phyloP scores from a whole-genome alignment of 2,797 vertebrate genomes.

The Chaenodraco wilsoni region DNA sequence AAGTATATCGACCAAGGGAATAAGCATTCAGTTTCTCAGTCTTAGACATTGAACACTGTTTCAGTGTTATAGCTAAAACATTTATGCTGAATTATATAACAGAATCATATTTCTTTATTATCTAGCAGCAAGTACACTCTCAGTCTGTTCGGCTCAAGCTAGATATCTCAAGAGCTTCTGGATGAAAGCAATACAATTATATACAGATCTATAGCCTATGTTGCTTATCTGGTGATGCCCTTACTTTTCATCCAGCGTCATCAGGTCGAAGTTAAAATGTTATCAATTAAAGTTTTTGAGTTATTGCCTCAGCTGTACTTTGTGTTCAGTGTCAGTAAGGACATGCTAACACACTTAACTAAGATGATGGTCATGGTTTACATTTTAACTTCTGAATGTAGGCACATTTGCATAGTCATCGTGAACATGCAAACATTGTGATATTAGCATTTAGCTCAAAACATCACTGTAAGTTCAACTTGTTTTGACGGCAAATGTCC shows the following conservation, averaged over 20 bases:
- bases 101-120: background rate
- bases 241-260: background rate
- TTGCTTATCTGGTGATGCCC: background rate
- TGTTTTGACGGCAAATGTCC: no score
- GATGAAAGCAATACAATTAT: no score
- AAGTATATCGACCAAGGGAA: background rate
- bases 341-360: no score
- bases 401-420: no score
- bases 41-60: background rate
- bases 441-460: no score
- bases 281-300: no score
- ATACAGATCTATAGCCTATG: background rate
- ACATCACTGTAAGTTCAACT: no score
- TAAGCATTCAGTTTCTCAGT: background rate
- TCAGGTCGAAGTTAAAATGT: background rate
- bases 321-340: no score
- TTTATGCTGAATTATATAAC: background rate
- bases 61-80: constrained; percentile 1
- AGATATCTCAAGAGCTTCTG: background rate
- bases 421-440: no score
- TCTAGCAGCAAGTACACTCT: background rate
- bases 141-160: background rate
- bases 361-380: no score
- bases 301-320: no score
- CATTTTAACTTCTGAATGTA: no score